Base-by-base conservation (phyloP, 2,797 vertebrate species). In the Neostethus bicornis region DNA sequence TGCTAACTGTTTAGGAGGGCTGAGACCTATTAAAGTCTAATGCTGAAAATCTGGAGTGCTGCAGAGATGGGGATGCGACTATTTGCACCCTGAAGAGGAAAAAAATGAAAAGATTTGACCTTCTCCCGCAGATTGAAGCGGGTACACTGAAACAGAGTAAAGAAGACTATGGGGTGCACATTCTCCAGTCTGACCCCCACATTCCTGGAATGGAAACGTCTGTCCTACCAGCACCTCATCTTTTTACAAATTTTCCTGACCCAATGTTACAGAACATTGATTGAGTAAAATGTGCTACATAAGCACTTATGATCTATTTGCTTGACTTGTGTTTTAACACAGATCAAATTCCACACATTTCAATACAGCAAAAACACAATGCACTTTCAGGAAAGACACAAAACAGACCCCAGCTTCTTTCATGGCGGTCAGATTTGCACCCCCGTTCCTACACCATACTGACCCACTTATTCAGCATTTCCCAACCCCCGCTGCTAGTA, bases 401-500 rank as follows among this genome's bases (percentile, higher is more conserved):
- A 86, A 87, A 81, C 76, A 83, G 73, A 61, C 52, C 70, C 67
- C 19, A 13, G 16, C 53, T 73, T 66, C 53, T 84, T 87, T 84
- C 71, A 81, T 10, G 24, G 64, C 77, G 78, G 70, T 68, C 51
- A 69, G 76, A 79, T 60, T 61, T 52, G 55, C 78, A 80, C 64
- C 82, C 75, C 83, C 75, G 80, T 81, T 75, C 82, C 80, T 83
- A 35, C 81, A 85, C 81, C 87, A 89, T 62, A 85, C 87, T 91
- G 90, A 91, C 91, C 91, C 87, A 92, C 89, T 92, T 91, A 84
- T 70, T 87, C 70, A 83, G 69, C 71, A 63, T 58, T 75, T 83
- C 81, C 91, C 91, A 89, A 90, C 80, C 84, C 85, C 86, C 85
- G 80, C 82, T 79, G 77, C 86, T 87, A 88, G 91, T 93, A 90